These are phyloP conservation scores for Myotis vivesi DNA, from an alignment of 2,797 vertebrate species.

Conservation along the genomic window DNA sequence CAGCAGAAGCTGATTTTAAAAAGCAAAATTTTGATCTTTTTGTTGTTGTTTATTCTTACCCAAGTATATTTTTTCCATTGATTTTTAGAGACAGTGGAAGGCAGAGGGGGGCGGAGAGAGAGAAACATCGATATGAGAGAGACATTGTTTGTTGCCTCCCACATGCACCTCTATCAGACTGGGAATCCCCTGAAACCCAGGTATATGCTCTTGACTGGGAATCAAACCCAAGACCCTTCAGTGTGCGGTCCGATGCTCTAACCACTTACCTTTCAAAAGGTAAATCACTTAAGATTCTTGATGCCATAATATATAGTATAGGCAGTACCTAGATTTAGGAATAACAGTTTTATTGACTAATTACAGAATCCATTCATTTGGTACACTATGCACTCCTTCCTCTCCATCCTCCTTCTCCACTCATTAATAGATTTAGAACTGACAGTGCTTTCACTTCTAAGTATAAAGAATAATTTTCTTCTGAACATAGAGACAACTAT, in stretches of 20 bases:
- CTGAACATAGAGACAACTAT: conserved; percentile 66
- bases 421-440: conserved; percentile 71
- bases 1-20: background rate
- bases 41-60: too few species aligned
- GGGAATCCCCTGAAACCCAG: too few species aligned
- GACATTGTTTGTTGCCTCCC: too few species aligned
- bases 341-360: conserved; percentile 59
- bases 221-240: too few species aligned
- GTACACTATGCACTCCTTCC: background rate
- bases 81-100: too few species aligned
- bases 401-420: background rate
- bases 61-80: too few species aligned
- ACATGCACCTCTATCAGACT: too few species aligned
- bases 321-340: background rate
- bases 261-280: background rate
- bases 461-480: conserved; percentile 74
- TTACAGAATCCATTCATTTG: conserved; percentile 51
- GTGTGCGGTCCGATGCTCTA: too few species aligned
- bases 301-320: background rate
- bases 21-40: background rate
- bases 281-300: conserved; percentile 8
- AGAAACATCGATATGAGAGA: too few species aligned
- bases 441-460: conserved; percentile 73
- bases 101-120: too few species aligned
- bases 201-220: too few species aligned